These are phyloP conservation scores for Centropus unirufus DNA, from an alignment of 2,113 vertebrate genomes.

Conservation along the genomic window DNA sequence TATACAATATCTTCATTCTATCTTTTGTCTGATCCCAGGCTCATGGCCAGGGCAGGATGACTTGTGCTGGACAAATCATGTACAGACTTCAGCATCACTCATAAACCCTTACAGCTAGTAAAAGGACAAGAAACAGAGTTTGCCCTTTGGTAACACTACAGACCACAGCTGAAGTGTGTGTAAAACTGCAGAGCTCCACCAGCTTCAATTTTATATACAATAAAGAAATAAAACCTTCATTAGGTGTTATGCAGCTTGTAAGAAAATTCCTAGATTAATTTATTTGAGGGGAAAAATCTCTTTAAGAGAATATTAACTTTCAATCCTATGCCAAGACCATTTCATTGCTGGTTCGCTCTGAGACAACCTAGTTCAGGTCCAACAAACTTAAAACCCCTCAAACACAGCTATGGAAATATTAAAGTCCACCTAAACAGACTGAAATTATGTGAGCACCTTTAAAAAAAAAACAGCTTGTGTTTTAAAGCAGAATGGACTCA, in stretches of 20 bases:
- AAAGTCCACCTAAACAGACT: slow-evolving; percentile 58
- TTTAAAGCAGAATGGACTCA: slow-evolving; percentile 78
- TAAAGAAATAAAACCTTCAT: slow-evolving; percentile 8
- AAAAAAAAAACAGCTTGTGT: slow-evolving; percentile 59
- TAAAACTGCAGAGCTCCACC: not conserved
- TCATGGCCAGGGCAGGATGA: not conserved
- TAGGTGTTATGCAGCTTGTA: slow-evolving; percentile 6
- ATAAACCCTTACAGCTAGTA: not conserved
- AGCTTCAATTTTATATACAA: not conserved
- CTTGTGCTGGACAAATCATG: not conserved
- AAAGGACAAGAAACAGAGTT: not conserved
- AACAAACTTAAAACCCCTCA: not conserved
- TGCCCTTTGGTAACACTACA: not conserved
- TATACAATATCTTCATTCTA: not conserved
- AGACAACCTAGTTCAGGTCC: not conserved
- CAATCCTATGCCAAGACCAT: not conserved
- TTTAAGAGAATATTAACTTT: slow-evolving; percentile 39
- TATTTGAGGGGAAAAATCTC: not conserved
- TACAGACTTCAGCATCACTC: not conserved
- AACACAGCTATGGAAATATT: slow-evolving; percentile 28
- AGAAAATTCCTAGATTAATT: slow-evolving; percentile 28
- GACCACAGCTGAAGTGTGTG: not conserved
- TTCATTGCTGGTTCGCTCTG: slow-evolving; percentile 3
- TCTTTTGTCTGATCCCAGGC: not conserved
- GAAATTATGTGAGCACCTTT: slow-evolving; percentile 74